Base-by-base conservation (phyloP, 2,113 vertebrate genomes). In the Lipotes vexillifer region DNA sequence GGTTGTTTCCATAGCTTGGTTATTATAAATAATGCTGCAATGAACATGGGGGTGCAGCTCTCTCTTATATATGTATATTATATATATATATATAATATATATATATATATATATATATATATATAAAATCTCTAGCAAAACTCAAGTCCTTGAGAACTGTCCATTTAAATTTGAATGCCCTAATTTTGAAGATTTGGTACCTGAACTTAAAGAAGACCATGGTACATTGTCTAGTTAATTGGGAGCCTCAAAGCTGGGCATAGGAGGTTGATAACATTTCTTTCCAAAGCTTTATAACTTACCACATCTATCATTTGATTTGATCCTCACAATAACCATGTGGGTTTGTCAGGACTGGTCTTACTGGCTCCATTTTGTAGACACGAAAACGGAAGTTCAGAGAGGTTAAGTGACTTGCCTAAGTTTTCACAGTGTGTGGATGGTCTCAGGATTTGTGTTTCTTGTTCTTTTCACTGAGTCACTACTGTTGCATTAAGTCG, bases 271-370 rank as follows among this genome's bases (percentile, higher is more conserved):
- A 33, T 68, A 49, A 74, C 31, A 63, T 46, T 85, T 80, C 3
- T 93, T 94, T 36, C 23, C 21, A 90, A 88, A 95, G 36, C 7
- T 97, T 90, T 90, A 27, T 78, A 83, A 81, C 55, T 31, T 83
- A 81, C 46, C 13, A 29, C 27, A 78, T 77, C 13, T 59, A 8
- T 88, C 36, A 25, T 95, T 96, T 93, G 57, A 68, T 90, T 95
- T 69, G 59, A 52, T 82, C 18, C 44, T 94, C 38, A n/a, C 8
- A 31, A 13, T 69, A 81, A 46, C 33, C 20, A 52, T 36, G 21
- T 90, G 27, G 5, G 21, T 83, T 72, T 94, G 18, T 81, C 44
- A 61, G 36, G 5, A 25, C 41, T 80, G 8, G 2, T 55, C 36
- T 74, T 55, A n/a, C 86, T 65, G 78, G 72, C 21, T 86, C 15